Conservation (phyloP, 2,113 vertebrate species). For the Leucosticte australis region DNA sequence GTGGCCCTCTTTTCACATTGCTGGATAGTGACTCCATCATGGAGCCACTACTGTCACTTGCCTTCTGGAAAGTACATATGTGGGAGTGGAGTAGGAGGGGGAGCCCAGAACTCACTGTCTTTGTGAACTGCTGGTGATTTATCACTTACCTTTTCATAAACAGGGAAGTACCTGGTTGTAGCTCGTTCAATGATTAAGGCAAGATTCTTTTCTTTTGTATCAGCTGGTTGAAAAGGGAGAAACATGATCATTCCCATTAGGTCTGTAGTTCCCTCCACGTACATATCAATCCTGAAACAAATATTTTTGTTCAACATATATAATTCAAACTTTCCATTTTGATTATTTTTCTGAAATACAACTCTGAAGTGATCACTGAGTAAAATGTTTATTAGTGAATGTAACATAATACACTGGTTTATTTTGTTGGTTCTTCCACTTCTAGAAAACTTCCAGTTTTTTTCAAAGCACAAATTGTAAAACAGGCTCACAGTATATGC, state of each 20-base stretch:
- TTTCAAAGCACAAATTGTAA: neutral
- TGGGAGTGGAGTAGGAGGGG: neutral
- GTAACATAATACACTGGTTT: neutral
- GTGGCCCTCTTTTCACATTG: neutral
- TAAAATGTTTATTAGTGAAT: neutral
- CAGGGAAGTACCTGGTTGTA: slow-evolving; percentile 79
- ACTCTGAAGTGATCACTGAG: neutral
- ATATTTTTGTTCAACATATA: neutral
- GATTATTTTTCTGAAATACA: neutral
- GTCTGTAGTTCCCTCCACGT: slow-evolving; percentile 80
- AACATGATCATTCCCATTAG: slow-evolving; percentile 81
- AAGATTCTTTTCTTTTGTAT: slow-evolving; percentile 61
- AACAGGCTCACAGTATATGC: neutral
- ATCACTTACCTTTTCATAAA: slow-evolving; percentile 84
- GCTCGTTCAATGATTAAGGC: slow-evolving; percentile 72
- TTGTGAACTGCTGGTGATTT: neutral
- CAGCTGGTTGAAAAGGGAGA: slow-evolving; percentile 58
- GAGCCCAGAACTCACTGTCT: neutral
- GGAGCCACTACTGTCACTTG: neutral
- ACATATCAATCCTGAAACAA: slow-evolving; percentile 85
- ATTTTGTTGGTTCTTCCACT: neutral
- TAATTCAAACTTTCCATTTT: neutral
- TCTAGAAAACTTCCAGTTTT: neutral
- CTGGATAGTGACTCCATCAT: neutral
- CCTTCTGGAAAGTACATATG: neutral